phyloP scores from a whole-genome alignment of 2,888 invertebrate genomes.

The Cryptocephalus primarius region DNA sequence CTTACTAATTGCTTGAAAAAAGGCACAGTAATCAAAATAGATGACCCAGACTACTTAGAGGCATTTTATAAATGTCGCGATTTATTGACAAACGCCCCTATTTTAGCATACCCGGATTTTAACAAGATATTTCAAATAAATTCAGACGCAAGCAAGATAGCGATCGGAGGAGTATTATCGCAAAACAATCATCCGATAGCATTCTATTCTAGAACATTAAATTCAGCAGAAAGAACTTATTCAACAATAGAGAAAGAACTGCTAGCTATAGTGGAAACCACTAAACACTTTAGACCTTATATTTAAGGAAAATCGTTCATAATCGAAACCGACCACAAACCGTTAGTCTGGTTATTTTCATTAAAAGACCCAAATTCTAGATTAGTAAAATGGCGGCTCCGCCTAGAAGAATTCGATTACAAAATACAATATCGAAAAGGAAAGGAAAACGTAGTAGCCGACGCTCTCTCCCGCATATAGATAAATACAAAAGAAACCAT shows the following conservation, averaged over 20 bases:
- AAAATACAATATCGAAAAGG: too few relatives aligned
- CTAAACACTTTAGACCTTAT: background rate
- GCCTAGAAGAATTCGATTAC: too few relatives aligned
- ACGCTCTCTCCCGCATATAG: too few relatives aligned
- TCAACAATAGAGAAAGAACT: conserved; percentile 22
- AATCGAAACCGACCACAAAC: too few relatives aligned
- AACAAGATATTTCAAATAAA: conserved; percentile 14
- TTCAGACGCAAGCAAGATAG: conserved; percentile 17
- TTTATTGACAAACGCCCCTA: background rate
- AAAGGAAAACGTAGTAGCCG: too few relatives aligned
- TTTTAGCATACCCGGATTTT: conserved; percentile 8
- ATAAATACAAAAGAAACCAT: too few relatives aligned
- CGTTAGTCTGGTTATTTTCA: too few relatives aligned
- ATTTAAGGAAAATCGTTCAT: too few relatives aligned
- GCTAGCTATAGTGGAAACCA: conserved; percentile 16
- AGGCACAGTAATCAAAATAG: conserved; percentile 1
- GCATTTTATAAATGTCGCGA: background rate
- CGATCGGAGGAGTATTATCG: conserved; percentile 20
- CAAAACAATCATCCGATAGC: background rate
- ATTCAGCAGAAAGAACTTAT: conserved; percentile 15
- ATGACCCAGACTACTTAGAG: background rate
- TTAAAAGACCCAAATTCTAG: too few relatives aligned
- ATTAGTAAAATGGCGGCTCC: too few relatives aligned
- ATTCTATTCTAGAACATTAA: conserved; percentile 22
- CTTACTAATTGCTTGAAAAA: conserved; percentile 20